Conservation (phyloP, 1,140 invertebrate species). For the Hylaeus anthracinus region DNA sequence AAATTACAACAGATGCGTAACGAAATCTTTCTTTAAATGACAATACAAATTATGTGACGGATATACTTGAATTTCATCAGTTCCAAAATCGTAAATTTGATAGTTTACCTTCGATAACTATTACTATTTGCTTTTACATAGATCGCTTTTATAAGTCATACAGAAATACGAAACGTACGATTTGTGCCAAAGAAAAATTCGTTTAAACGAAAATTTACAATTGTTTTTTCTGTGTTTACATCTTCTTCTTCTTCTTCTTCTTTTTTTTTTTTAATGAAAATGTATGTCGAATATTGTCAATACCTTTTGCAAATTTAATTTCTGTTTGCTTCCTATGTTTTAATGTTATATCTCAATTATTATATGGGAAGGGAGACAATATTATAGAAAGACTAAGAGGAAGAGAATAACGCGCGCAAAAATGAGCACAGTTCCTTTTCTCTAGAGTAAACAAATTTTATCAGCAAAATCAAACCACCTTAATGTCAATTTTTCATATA, state of each 20-base stretch:
- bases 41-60: slow-evolving; percentile 30
- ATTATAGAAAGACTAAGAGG: slow-evolving; percentile 52
- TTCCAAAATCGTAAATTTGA: slow-evolving; percentile 17
- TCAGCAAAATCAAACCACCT: slow-evolving; percentile 14
- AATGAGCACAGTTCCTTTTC: not conserved
- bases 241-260: no score
- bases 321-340: slow-evolving; percentile 26
- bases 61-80: slow-evolving; percentile 19
- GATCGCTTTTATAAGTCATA: slow-evolving; percentile 12
- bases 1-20: not conserved
- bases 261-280: slow-evolving; percentile 29
- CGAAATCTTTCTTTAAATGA: not conserved
- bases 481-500: slow-evolving; percentile 6
- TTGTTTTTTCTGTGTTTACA: not conserved
- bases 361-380: slow-evolving; percentile 25
- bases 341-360: not conserved
- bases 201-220: not conserved
- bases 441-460: slow-evolving; percentile 38
- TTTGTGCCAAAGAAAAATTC: slow-evolving; percentile 3
- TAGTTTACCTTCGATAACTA: slow-evolving; percentile 4
- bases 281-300: slow-evolving; percentile 38
- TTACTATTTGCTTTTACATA: slow-evolving; percentile 2
- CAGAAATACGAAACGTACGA: slow-evolving; percentile 14
- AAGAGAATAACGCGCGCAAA: slow-evolving; percentile 44
- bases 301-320: slow-evolving; percentile 26